Evolutionary conservation across 2,888 invertebrate genomes (phyloP).

Genomic region (Plusia festucae): DNA sequence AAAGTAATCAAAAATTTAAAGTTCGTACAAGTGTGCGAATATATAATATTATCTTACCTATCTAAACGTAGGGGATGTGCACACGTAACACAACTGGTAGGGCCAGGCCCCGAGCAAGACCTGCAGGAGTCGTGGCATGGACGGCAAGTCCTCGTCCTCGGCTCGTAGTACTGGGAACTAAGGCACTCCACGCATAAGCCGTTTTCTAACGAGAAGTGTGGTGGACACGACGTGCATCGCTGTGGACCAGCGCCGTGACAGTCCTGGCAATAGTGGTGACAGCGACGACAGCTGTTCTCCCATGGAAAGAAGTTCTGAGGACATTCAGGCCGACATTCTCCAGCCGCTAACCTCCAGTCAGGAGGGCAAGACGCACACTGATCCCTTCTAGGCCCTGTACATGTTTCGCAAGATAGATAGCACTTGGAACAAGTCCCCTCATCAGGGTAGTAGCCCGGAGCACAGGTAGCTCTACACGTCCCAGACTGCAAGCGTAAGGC

Average conservation of each 20-base stretch:
- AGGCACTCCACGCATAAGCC: conserved; percentile 93
- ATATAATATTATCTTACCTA: conserved; percentile 73
- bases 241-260: conserved; percentile 95
- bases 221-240: conserved; percentile 92
- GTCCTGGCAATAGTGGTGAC: conserved; percentile 96
- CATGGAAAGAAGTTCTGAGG: conserved; percentile 95
- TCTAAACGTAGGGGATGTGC: conserved; percentile 92
- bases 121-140: conserved; percentile 92
- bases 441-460: conserved; percentile 95
- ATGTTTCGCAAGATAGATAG: conserved; percentile 95
- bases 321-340: conserved; percentile 95
- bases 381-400: conserved; percentile 94
- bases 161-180: conserved; percentile 93
- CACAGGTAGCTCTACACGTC: conserved; percentile 94
- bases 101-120: conserved; percentile 92
- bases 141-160: conserved; percentile 91
- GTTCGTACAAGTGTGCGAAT: no score
- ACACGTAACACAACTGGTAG: conserved; percentile 92
- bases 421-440: conserved; percentile 95
- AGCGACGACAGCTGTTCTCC: conserved; percentile 95
- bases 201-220: conserved; percentile 92
- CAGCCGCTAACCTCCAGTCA: conserved; percentile 94
- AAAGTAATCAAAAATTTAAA: no score
- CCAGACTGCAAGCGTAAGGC: conserved; percentile 95
- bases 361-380: conserved; percentile 95